These are phyloP conservation scores for Lasioglossum marginatum DNA, from an alignment of 2,888 invertebrate genomes.

Conservation along the genomic window DNA sequence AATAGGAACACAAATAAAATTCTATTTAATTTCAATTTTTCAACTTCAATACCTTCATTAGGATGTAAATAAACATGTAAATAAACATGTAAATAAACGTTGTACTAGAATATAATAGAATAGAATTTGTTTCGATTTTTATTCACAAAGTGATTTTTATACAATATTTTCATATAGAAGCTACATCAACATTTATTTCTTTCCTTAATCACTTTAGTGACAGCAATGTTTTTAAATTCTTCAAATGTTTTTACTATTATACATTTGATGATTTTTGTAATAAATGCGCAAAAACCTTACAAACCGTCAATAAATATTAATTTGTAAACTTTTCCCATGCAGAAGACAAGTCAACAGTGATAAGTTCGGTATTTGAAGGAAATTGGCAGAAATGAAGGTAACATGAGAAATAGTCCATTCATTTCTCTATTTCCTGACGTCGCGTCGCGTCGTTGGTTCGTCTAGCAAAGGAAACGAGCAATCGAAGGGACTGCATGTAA, in stretches of 20 bases:
- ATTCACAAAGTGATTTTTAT: neutral
- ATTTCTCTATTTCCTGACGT: neutral
- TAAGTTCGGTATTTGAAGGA: neutral
- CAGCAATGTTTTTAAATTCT: neutral
- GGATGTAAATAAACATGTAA: too few species aligned
- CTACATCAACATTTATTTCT: neutral
- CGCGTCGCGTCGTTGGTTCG: neutral
- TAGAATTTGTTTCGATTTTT: too few species aligned
- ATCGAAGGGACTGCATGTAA: constrained; percentile 34
- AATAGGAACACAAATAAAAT: too few species aligned
- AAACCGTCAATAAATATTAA: neutral
- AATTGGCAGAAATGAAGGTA: neutral
- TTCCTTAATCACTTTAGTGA: neutral
- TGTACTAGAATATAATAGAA: too few species aligned
- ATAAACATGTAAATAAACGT: too few species aligned
- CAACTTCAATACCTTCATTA: too few species aligned
- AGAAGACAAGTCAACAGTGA: neutral
- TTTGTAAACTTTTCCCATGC: neutral
- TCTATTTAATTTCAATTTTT: too few species aligned
- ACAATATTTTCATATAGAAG: too few species aligned
- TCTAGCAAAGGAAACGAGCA: constrained; percentile 33
- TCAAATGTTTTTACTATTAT: too few species aligned
- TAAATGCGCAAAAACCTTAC: too few species aligned
- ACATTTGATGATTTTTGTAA: too few species aligned
- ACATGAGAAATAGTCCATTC: neutral